A percentile compares a stretch with the other conserved stretches of the same genome.
phyloP scores from a whole-genome alignment of 2,888 invertebrate genomes.

The Operophtera brumata region DNA sequence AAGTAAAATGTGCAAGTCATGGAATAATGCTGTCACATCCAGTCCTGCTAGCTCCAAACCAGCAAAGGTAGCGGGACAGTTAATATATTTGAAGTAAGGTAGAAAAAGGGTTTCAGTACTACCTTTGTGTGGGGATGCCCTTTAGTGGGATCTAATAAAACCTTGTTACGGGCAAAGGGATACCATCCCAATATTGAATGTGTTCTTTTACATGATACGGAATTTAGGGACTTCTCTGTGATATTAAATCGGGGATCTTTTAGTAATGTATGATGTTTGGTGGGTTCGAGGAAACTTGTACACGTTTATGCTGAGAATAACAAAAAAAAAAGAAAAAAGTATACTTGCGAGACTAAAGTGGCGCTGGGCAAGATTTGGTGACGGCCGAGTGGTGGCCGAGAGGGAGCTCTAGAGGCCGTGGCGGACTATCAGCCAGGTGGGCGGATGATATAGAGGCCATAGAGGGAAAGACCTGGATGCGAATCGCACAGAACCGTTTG shows the following conservation, averaged over 20 bases:
- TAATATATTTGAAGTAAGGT: slow-evolving; percentile 81
- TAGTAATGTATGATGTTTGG: slow-evolving; percentile 50
- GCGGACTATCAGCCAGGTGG: too few relatives aligned
- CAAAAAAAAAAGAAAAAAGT: too few relatives aligned
- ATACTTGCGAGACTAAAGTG: too few relatives aligned
- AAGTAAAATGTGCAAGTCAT: too few relatives aligned
- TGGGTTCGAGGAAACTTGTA: background rate
- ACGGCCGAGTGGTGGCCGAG: too few relatives aligned
- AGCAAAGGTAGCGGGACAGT: slow-evolving; percentile 73
- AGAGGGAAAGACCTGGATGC: too few relatives aligned
- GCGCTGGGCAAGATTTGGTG: too few relatives aligned
- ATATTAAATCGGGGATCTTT: slow-evolving; percentile 77
- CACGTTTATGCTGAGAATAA: background rate
- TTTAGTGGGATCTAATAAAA: slow-evolving; percentile 81
- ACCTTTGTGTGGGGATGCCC: slow-evolving; percentile 79
- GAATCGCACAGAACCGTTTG: too few relatives aligned
- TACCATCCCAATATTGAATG: slow-evolving; percentile 80
- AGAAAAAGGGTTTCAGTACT: slow-evolving; percentile 79
- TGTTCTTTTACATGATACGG: slow-evolving; percentile 80
- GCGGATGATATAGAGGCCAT: too few relatives aligned
- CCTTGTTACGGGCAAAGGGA: slow-evolving; percentile 81
- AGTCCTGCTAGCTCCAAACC: slow-evolving; percentile 35
- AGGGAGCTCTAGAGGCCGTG: too few relatives aligned
- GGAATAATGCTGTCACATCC: slow-evolving; percentile 37
- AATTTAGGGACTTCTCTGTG: slow-evolving; percentile 77